Conservation (phyloP, 2,113 vertebrate species). For the Nothoprocta pentlandii region DNA sequence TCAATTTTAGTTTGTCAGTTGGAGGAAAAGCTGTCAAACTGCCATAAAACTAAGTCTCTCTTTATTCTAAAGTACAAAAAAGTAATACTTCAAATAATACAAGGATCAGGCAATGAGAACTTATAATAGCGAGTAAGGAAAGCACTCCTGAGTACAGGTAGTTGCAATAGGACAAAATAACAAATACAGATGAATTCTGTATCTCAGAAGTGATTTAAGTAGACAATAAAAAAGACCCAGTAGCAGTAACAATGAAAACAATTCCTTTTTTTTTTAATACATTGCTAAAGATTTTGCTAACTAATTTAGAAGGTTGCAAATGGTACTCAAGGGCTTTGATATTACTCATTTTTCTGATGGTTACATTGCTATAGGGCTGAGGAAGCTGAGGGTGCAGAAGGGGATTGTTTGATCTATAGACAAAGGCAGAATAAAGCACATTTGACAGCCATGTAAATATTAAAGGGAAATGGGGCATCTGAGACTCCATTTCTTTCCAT, state of each 20-base stretch:
- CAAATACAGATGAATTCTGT: not conserved
- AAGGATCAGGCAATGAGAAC: constrained; percentile 23
- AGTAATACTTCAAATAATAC: constrained; percentile 20
- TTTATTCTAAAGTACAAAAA: constrained; percentile 59
- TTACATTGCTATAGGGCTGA: not conserved
- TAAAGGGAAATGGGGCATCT: not conserved
- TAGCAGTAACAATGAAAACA: not conserved
- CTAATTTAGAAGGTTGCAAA: not conserved
- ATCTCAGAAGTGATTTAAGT: not conserved
- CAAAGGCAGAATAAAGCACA: not conserved
- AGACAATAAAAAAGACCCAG: not conserved
- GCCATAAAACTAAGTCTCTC: constrained; percentile 50
- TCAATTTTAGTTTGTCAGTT: constrained; percentile 71
- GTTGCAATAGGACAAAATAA: constrained; percentile 7
- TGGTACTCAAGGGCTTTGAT: not conserved
- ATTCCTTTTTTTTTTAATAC: not conserved
- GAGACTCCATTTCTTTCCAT: not conserved
- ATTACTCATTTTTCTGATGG: not conserved
- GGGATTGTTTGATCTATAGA: not conserved
- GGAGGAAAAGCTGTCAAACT: constrained; percentile 68
- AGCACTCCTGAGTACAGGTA: not conserved
- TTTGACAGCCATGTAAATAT: not conserved
- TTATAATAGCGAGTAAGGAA: constrained; percentile 26
- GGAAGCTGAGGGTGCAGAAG: not conserved
- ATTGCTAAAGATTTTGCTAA: not conserved